phyloP scores from a whole-genome alignment of 2,113 vertebrate species.

The Podilymbus podiceps region DNA sequence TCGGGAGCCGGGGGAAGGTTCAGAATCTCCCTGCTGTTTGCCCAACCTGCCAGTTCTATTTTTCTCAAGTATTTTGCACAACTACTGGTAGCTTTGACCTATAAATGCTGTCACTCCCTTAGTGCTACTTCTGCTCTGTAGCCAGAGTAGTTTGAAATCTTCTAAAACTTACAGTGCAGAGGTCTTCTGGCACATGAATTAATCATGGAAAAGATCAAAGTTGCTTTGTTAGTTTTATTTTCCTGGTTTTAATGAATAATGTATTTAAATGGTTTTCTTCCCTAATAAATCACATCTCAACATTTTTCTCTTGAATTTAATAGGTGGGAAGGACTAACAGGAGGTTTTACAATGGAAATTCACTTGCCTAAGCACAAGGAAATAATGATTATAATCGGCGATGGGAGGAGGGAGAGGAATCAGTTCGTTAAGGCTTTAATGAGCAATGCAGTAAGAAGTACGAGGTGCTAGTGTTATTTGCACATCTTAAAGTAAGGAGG shows the following conservation, averaged over 20 bases:
- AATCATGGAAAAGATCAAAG: constrained; percentile 16
- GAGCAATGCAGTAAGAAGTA: neutral
- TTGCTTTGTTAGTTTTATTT: constrained; percentile 37
- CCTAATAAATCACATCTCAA: constrained; percentile 4
- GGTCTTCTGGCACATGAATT: neutral
- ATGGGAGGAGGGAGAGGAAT: neutral
- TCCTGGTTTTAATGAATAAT: constrained; percentile 49
- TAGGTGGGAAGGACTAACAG: neutral
- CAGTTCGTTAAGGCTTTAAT: neutral
- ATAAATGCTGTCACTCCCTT: neutral
- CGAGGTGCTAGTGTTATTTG: neutral
- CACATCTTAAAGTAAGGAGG: neutral
- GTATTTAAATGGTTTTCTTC: constrained; percentile 17
- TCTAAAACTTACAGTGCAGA: neutral
- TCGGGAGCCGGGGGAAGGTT: neutral
- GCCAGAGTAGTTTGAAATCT: neutral
- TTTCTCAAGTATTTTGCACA: neutral
- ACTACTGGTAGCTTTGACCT: neutral
- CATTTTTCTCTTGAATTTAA: neutral
- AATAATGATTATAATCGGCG: neutral
- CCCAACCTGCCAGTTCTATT: neutral
- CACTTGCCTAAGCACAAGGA: neutral
- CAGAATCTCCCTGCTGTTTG: neutral
- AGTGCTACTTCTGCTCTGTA: neutral
- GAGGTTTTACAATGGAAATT: constrained; percentile 30